Conservation (phyloP, 2,888 invertebrate genomes). For the Escarpia spicata region DNA sequence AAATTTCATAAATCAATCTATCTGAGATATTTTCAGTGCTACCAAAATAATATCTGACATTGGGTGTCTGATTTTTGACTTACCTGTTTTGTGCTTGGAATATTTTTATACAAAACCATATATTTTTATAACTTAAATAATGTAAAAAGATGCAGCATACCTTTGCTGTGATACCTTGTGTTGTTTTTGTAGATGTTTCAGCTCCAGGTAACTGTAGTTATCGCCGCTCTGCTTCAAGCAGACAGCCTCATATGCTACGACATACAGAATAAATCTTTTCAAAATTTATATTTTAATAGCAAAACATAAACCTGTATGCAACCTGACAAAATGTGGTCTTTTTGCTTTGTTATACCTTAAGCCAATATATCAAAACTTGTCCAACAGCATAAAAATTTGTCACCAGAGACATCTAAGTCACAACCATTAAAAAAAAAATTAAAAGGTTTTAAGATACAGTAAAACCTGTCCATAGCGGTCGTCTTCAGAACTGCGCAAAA, state of each 20-base stretch:
- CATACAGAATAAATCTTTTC: not conserved
- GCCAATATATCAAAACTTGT: not conserved
- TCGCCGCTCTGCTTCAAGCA: not conserved
- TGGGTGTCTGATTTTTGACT: not conserved
- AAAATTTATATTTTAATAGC: not conserved
- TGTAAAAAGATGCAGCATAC: not conserved
- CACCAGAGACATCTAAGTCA: not conserved
- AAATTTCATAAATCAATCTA: too few relatives aligned
- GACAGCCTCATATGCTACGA: not conserved
- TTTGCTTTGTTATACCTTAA: not conserved
- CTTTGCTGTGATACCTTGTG: slow-evolving; percentile 19
- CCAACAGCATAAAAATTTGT: not conserved
- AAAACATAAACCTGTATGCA: not conserved
- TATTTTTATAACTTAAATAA: not conserved
- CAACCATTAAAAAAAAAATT: not conserved
- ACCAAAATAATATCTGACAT: not conserved
- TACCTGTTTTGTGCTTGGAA: not conserved
- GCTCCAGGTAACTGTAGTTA: not conserved
- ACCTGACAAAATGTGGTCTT: not conserved
- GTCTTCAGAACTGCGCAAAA: too few relatives aligned
- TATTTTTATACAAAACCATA: too few relatives aligned
- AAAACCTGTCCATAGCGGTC: too few relatives aligned
- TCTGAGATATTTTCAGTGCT: too few relatives aligned
- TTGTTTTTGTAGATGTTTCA: slow-evolving; percentile 24
- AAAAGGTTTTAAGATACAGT: not conserved